Base-by-base conservation (phyloP, 2,888 invertebrate species). In the Chrysina gloriosa region DNA sequence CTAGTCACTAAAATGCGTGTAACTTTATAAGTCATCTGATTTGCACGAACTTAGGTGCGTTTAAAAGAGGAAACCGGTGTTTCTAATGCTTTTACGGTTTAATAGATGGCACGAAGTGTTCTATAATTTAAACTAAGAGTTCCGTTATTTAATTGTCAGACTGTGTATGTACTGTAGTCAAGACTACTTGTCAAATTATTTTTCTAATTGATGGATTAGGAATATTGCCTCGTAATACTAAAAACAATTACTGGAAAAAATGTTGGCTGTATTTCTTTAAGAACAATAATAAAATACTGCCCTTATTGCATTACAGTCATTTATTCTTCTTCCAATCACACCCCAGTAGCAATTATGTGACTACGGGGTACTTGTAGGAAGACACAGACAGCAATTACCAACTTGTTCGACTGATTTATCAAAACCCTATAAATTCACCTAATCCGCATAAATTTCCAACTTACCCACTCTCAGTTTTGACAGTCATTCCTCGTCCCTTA, bases 401-500 rank as follows among this genome's bases (percentile, higher is more conserved):
- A n/a, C n/a, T n/a, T n/a, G n/a, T n/a, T n/a, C n/a, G n/a, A 25
- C 14, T 25, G 9, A 3, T 25, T 19, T 1, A 14, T 9, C 6
- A n/a, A 2, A 48, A 48, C 23, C 3, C 3, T 50, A 50, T 11
- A n/a, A 50, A 19, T 11, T 27, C 3, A n/a, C 3, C n/a, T n/a
- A n/a, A 25, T n/a, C 16, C 0, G 5, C 6, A 58, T 6, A 54
- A 64, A 42, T 45, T 23, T 72, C 31, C 11, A 69, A 77, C 81
- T 76, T 78, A 82, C 83, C 83, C 83, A 65, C 73, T 76, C 48
- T 80, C 80, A 31, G 81, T 82, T 77, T 79, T 82, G 56, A 82
- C 79, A 63, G 81, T 82, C 73, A 82, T 72, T 65, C 80, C 74
- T 63, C 79, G 76, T 47, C 78, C 79, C 50, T 58, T 65, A 16